Percentiles rank a stretch among this genome's conserved stretches.
Conservation (phyloP, 2,113 vertebrate genomes). For the Sporophila hypoxantha region DNA sequence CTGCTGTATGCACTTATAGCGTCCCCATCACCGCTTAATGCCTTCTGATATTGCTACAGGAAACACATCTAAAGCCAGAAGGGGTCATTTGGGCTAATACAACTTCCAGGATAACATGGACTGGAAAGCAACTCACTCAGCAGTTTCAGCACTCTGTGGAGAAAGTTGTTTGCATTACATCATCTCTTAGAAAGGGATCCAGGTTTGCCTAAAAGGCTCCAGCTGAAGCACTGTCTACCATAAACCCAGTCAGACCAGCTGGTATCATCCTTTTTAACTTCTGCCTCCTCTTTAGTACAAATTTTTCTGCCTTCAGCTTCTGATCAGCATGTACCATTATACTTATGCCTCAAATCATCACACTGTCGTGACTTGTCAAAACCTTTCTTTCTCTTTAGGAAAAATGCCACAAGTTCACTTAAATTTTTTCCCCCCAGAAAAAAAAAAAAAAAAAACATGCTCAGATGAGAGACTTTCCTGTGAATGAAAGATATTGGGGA, state of each 20-base stretch:
- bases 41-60: constrained; percentile 15
- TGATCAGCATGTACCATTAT: neutral
- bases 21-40: neutral
- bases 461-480: neutral
- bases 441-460: neutral
- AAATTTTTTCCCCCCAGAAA: no score
- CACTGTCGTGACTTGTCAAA: constrained; percentile 40
- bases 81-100: constrained; percentile 3
- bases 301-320: neutral
- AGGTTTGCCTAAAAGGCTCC: constrained; percentile 2
- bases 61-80: neutral
- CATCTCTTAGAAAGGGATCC: neutral
- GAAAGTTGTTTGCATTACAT: neutral
- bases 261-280: neutral
- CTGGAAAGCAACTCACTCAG: constrained; percentile 14
- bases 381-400: constrained; percentile 11
- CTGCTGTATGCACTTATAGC: neutral
- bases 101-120: neutral
- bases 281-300: neutral
- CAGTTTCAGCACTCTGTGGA: neutral
- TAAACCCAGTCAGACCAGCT: constrained; percentile 3
- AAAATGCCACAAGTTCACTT: neutral
- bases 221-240: constrained; percentile 7
- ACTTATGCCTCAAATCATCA: constrained; percentile 46
- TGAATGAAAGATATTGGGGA: neutral